A percentile compares a stretch with the other conserved stretches of the same genome.
phyloP scores from a whole-genome alignment of 2,113 vertebrate genomes.

The Anolis carolinensis region DNA sequence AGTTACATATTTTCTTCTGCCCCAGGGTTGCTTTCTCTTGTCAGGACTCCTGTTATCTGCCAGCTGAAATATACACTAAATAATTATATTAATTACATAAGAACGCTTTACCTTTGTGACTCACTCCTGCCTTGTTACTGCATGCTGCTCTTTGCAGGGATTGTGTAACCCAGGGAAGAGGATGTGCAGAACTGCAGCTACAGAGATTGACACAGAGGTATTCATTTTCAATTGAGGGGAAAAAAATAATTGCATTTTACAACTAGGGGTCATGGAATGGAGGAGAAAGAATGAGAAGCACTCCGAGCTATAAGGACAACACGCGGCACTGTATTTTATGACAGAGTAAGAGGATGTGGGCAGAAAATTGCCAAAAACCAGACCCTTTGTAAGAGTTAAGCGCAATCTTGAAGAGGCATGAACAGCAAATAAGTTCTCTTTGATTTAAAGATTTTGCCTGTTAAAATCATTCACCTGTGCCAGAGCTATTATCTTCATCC shows the following conservation, averaged over 20 bases:
- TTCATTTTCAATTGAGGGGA: neutral
- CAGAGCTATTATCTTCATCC: no score
- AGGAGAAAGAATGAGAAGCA: neutral
- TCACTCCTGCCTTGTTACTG: slow-evolving; percentile 43
- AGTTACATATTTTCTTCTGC: neutral
- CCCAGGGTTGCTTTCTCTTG: slow-evolving; percentile 40
- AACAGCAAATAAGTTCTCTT: neutral
- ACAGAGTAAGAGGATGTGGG: neutral
- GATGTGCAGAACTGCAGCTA: neutral
- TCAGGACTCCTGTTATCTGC: slow-evolving; percentile 48
- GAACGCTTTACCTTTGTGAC: slow-evolving; percentile 50
- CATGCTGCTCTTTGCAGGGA: neutral
- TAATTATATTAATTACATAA: slow-evolving; percentile 57
- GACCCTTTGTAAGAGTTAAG: neutral
- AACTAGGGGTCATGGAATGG: neutral
- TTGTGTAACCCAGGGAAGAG: slow-evolving; percentile 49
- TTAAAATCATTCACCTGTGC: no score
- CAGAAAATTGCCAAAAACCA: neutral
- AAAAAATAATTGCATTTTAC: neutral
- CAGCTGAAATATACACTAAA: slow-evolving; percentile 48
- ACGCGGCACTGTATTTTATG: neutral
- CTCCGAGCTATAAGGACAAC: neutral
- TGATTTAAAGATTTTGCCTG: neutral
- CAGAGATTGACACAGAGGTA: no score
- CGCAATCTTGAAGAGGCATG: no score